Percentiles rank a stretch among this genome's conserved stretches.
Conservation (phyloP, 2,888 invertebrate species). For the Drosophila subquinaria region DNA sequence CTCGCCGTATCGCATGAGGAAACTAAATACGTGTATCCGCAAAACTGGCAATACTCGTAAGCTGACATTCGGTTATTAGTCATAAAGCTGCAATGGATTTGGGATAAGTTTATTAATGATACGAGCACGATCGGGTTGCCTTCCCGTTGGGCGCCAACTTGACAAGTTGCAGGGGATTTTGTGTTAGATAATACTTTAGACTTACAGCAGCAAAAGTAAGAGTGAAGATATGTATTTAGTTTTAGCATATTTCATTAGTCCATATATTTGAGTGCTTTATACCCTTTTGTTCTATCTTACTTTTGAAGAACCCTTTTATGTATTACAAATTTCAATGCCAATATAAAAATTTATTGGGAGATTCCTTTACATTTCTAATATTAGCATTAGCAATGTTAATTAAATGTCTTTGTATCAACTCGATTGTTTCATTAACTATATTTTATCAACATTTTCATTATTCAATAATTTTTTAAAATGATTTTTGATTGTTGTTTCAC, state of each 20-base stretch:
- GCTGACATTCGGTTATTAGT: slow-evolving; percentile 71
- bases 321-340: not conserved
- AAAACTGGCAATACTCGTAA: slow-evolving; percentile 12
- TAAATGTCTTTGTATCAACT: not conserved
- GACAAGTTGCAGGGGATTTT: slow-evolving; percentile 38
- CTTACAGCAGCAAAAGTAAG: not conserved
- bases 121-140: slow-evolving; percentile 16
- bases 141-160: slow-evolving; percentile 27
- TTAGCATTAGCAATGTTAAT: not conserved
- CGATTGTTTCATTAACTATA: not conserved
- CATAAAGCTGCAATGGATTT: slow-evolving; percentile 65
- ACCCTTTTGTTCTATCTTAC: not conserved
- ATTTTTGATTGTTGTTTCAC: not conserved
- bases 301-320: not conserved
- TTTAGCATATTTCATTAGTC: not conserved
- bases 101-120: slow-evolving; percentile 65
- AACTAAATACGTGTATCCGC: slow-evolving; percentile 51
- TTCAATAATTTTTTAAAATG: no score
- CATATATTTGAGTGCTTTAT: not conserved
- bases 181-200: slow-evolving; percentile 13
- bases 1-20: slow-evolving; percentile 38
- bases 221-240: not conserved
- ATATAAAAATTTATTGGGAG: not conserved
- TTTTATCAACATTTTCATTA: no score
- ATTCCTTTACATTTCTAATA: not conserved